Percentiles rank a stretch among this genome's conserved stretches.
Evolutionary conservation across 2,113 vertebrate genomes (phyloP).

Genomic region (Oplegnathus fasciatus): DNA sequence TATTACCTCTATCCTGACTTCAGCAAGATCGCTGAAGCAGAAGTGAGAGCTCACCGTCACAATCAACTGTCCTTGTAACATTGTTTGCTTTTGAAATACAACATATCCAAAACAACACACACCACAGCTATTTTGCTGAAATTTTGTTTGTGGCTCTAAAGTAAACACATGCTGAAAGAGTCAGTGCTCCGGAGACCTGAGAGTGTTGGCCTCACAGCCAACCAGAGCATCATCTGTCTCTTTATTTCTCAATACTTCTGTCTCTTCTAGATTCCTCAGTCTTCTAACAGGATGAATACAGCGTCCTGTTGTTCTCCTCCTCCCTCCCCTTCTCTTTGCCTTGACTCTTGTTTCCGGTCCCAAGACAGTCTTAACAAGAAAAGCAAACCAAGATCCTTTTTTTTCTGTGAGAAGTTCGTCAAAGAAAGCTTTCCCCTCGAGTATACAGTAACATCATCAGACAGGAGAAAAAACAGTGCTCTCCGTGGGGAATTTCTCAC

Average conservation of each 20-base stretch:
- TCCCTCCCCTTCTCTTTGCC: not conserved
- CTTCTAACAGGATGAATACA: constrained; percentile 12
- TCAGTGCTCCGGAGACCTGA: not conserved
- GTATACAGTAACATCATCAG: not conserved
- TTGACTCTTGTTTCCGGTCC: constrained; percentile 36
- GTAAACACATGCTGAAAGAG: not conserved
- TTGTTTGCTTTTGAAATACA: not conserved
- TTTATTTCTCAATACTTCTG: not conserved
- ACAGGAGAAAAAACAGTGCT: not conserved
- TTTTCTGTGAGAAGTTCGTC: not conserved
- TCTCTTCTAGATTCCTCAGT: not conserved
- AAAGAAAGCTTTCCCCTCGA: not conserved
- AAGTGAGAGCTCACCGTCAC: constrained; percentile 60
- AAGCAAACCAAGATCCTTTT: constrained; percentile 49
- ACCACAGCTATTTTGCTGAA: not conserved
- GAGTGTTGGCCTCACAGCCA: not conserved
- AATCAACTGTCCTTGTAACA: not conserved
- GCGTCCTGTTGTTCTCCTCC: constrained; percentile 8
- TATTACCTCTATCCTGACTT: constrained; percentile 81
- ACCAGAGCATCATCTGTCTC: not conserved
- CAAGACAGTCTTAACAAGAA: constrained; percentile 46
- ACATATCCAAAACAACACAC: not conserved
- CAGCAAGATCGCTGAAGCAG: constrained; percentile 47
- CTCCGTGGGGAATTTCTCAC: not conserved
- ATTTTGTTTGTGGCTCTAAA: not conserved